These are phyloP conservation scores for Ceyx cyanopectus DNA, from an alignment of 2,113 vertebrate genomes.

Conservation along the genomic window DNA sequence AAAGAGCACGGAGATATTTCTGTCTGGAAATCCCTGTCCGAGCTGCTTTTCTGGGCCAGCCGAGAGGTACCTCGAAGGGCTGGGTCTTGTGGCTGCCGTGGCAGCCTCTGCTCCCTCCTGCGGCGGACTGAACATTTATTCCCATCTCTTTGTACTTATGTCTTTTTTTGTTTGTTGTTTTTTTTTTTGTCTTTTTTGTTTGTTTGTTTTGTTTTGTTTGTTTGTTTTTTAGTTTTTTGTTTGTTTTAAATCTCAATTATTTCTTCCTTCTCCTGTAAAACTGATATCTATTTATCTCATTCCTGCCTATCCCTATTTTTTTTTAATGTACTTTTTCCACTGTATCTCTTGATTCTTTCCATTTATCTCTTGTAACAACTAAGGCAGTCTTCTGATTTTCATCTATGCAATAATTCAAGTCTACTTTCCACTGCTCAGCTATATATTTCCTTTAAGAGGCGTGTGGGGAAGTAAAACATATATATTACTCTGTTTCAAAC, in stretches of 20 bases:
- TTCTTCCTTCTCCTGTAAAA: background rate
- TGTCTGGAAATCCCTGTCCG: background rate
- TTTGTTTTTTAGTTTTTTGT: background rate
- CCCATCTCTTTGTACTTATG: background rate
- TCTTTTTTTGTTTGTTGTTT: background rate
- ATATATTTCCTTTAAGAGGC: background rate
- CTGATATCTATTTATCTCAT: background rate
- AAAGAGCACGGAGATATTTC: rapidly evolving
- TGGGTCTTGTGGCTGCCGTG: background rate
- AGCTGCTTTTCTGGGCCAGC: background rate
- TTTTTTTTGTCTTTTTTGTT: background rate
- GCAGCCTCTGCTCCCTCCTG: background rate
- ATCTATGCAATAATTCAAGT: background rate
- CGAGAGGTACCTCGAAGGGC: background rate
- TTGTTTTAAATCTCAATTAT: background rate
- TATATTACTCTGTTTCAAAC: background rate
- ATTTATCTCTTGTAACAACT: background rate
- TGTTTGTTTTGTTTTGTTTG: too few species aligned
- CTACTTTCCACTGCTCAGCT: background rate
- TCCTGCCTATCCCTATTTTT: background rate
- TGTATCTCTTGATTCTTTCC: background rate
- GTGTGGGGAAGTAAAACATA: background rate
- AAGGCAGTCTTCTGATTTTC: background rate
- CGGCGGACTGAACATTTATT: background rate
- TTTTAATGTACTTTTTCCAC: background rate